Conservation (phyloP, 2,797 vertebrate genomes). For the Manis pentadactyla region DNA sequence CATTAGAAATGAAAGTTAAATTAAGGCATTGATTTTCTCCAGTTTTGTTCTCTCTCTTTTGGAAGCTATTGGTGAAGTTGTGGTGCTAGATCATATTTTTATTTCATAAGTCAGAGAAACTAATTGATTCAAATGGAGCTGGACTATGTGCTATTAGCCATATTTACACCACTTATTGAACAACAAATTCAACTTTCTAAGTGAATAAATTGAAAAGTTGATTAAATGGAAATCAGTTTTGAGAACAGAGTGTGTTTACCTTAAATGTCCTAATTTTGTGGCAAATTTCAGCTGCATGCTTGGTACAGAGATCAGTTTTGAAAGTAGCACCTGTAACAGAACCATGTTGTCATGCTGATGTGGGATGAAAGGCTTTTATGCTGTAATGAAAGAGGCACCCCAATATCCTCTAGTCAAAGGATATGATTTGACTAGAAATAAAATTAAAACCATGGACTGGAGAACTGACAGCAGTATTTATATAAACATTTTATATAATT, state of each 20-base stretch:
- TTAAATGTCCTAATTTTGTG: neutral
- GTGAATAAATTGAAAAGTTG: conserved; percentile 9
- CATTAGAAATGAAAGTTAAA: conserved; percentile 47
- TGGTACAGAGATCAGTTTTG: conserved; percentile 48
- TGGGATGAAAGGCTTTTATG: conserved; percentile 23
- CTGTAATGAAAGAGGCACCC: neutral
- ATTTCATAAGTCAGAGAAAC: neutral
- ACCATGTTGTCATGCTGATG: neutral
- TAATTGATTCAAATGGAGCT: neutral
- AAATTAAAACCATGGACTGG: neutral
- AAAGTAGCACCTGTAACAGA: conserved; percentile 30
- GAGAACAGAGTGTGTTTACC: neutral
- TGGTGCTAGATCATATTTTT: neutral
- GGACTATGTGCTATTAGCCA: neutral
- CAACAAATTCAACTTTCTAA: conserved; percentile 7
- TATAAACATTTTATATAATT: conserved; percentile 14
- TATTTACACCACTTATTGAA: neutral
- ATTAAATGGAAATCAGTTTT: neutral
- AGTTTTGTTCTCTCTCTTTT: neutral
- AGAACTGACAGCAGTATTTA: conserved; percentile 3
- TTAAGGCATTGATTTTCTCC: neutral
- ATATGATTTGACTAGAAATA: conserved; percentile 14
- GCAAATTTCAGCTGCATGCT: conserved; percentile 44
- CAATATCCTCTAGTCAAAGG: conserved; percentile 10
- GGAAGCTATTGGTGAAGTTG: neutral